Conservation (phyloP, 2,888 invertebrate species). For the Ceratothoa steindachneri region DNA sequence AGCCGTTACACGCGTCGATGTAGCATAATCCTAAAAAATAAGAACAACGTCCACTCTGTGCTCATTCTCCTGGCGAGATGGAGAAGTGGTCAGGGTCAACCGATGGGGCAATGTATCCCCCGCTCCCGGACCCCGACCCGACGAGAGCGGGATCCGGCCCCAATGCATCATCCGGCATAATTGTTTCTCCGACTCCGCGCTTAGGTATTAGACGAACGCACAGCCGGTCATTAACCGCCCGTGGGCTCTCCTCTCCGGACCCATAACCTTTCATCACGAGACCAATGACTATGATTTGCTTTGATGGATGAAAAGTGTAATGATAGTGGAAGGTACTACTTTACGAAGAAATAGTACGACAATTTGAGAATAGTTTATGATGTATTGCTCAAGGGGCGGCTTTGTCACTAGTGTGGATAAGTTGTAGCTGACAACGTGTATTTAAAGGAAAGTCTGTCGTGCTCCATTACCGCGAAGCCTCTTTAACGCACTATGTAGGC, state of each 20-base stretch:
- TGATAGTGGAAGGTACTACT: neutral
- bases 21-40: too few relatives aligned
- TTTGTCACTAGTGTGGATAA: neutral
- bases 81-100: too few relatives aligned
- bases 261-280: neutral
- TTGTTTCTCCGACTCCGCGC: neutral
- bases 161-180: neutral
- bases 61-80: too few relatives aligned
- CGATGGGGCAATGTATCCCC: too few relatives aligned
- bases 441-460: neutral
- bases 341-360: neutral
- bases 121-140: too few relatives aligned
- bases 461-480: too few relatives aligned
- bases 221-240: neutral
- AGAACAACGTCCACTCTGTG: too few relatives aligned
- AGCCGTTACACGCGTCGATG: too few relatives aligned
- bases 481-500: too few relatives aligned
- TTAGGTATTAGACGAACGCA: neutral
- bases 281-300: neutral
- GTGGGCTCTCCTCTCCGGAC: neutral
- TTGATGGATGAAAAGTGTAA: neutral
- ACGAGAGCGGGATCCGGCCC: too few relatives aligned
- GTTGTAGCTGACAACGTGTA: neutral
- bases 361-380: neutral
- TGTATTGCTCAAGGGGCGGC: neutral